Conservation (phyloP, 1,140 invertebrate genomes). For the Lucilia sericata region DNA sequence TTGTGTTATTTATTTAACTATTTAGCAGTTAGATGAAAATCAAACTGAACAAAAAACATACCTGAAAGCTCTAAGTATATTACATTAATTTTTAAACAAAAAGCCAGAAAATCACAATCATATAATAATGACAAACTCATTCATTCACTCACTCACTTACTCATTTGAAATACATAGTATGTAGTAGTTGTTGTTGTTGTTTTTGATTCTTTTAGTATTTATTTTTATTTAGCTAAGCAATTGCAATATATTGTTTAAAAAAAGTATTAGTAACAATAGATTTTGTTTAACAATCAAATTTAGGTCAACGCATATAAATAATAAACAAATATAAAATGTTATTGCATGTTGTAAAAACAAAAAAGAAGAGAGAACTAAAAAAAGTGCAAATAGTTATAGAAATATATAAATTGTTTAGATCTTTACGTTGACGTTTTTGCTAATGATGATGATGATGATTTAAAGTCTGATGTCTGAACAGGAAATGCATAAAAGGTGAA, state of each 20-base stretch:
- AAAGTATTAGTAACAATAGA: conserved; percentile 6
- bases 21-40: conserved; percentile 1
- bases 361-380: no score
- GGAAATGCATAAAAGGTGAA: conserved; percentile 10
- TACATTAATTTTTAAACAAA: no score
- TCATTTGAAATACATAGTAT: no score
- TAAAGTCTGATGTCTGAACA: neutral
- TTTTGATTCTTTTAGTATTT: no score
- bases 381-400: no score
- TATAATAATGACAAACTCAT: conserved; percentile 5
- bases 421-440: neutral
- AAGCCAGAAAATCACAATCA: neutral
- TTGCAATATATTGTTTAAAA: neutral
- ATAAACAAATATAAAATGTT: neutral
- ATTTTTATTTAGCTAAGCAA: neutral
- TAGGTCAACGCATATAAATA: conserved; percentile 48
- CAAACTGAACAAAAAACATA: no score
- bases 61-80: no score
- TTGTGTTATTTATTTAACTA: neutral
- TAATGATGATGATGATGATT: neutral
- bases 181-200: no score
- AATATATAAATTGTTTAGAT: no score
- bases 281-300: conserved; percentile 41
- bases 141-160: neutral
- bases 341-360: no score